These are phyloP conservation scores for Camponotus vicinus DNA, from an alignment of 1,140 invertebrate species.

Conservation along the genomic window DNA sequence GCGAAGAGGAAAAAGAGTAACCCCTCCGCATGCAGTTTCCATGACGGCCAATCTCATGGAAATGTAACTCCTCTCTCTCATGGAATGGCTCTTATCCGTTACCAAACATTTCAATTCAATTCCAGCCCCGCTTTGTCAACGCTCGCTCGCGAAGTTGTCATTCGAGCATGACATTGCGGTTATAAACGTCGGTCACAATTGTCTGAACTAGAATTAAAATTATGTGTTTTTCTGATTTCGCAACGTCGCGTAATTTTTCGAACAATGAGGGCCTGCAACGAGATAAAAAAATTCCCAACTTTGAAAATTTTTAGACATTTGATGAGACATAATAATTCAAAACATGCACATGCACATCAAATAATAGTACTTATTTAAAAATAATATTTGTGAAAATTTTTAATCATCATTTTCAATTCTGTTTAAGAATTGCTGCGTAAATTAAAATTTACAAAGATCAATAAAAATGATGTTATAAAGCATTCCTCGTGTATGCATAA, in stretches of 20 bases:
- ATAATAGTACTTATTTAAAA: not conserved
- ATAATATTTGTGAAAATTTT: not conserved
- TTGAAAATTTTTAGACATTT: not conserved
- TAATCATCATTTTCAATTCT: not conserved
- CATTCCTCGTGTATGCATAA: no score
- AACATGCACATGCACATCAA: no score
- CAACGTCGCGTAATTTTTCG: not conserved
- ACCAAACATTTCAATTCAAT: constrained; percentile 16
- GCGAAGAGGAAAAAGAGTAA: constrained; percentile 31
- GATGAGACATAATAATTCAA: not conserved
- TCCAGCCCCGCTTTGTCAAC: constrained; percentile 13
- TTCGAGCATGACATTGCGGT: constrained; percentile 8
- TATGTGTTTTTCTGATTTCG: not conserved
- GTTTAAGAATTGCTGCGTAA: not conserved
- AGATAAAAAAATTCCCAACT: not conserved
- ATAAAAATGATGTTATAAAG: not conserved
- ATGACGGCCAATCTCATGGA: constrained; percentile 31
- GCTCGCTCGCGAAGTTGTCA: constrained; percentile 20
- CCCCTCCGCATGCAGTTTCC: constrained; percentile 39
- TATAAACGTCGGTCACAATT: not conserved
- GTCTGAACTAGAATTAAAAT: not conserved
- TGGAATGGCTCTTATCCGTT: not conserved
- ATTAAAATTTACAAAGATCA: not conserved
- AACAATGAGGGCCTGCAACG: not conserved
- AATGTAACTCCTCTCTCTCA: constrained; percentile 8